Percentiles rank a stretch among this genome's conserved stretches.
phyloP scores from a whole-genome alignment of 2,113 vertebrate species.

The Eira barbara region DNA sequence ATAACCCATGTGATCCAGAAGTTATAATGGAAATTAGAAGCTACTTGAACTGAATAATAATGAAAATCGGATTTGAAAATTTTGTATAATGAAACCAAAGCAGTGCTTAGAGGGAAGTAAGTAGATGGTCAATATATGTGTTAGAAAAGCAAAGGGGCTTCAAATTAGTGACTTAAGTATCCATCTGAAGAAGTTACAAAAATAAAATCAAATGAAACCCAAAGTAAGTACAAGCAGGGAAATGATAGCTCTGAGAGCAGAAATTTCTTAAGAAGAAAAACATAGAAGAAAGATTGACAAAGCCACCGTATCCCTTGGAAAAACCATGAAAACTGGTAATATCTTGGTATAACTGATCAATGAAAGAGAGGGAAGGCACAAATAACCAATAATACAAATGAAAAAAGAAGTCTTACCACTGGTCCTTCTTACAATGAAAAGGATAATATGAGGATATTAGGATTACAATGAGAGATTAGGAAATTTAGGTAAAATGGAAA shows the following conservation, averaged over 20 bases:
- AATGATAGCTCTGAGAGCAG: not conserved
- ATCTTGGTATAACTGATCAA: not conserved
- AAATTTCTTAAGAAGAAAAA: not conserved
- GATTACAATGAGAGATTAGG: not conserved
- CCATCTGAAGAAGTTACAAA: not conserved
- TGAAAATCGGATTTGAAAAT: not conserved
- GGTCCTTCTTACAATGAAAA: not conserved
- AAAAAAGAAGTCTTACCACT: not conserved
- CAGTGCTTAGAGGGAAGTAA: not conserved
- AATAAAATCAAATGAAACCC: slow-evolving; percentile 17
- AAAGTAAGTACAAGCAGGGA: slow-evolving; percentile 9
- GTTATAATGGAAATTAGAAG: not conserved
- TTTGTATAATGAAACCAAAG: slow-evolving; percentile 14
- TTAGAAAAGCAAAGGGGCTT: not conserved
- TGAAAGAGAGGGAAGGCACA: not conserved
- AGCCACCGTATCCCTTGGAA: not conserved
- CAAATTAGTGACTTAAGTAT: not conserved
- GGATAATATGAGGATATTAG: not conserved
- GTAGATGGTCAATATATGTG: not conserved
- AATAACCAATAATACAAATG: not conserved
- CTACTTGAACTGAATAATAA: not conserved
- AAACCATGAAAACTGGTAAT: not conserved
- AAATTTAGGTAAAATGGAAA: not conserved
- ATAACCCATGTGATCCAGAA: not conserved
- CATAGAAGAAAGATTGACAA: not conserved